phyloP scores from a whole-genome alignment of 1,140 invertebrate species.

The Lordiphosa clarofinis region DNA sequence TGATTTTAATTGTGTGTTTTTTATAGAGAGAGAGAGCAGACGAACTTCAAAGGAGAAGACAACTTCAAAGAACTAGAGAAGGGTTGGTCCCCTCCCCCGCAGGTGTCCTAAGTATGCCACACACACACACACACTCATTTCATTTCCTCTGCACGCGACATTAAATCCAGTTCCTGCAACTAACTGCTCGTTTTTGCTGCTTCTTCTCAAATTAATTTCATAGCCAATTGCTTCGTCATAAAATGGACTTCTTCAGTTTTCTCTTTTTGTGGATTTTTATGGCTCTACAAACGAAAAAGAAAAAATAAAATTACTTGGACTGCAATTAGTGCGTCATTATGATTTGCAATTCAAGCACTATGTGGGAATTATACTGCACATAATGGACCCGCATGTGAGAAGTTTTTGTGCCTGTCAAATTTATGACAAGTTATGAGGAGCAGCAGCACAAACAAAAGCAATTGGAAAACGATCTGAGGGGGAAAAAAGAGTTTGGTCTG shows the following conservation, averaged over 20 bases:
- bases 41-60: conserved; percentile 1
- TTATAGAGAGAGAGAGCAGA: conserved; percentile 2
- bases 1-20: conserved; percentile 33
- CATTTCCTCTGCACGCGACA: conserved; percentile 63
- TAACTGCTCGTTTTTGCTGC: conserved; percentile 26
- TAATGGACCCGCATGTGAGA: conserved; percentile 56
- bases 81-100: conserved; percentile 13
- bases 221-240: conserved; percentile 72
- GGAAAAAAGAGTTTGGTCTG: conserved; percentile 34
- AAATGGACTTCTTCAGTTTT: conserved; percentile 38
- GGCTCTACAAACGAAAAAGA: conserved; percentile 52
- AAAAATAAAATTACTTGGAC: conserved; percentile 27
- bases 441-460: conserved; percentile 66
- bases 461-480: conserved; percentile 39
- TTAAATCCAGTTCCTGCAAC: conserved; percentile 69
- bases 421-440: conserved; percentile 76
- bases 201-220: conserved; percentile 66
- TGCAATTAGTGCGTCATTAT: conserved; percentile 74
- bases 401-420: conserved; percentile 53
- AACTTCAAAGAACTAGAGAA: conserved; percentile 36
- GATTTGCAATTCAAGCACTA: conserved; percentile 72
- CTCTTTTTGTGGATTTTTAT: conserved; percentile 41
- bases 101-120: conserved; percentile 18
- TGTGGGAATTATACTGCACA: conserved; percentile 48
- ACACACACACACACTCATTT: conserved; percentile 31